phyloP scores from a whole-genome alignment of 2,113 vertebrate genomes.

The Montifringilla adamsi region DNA sequence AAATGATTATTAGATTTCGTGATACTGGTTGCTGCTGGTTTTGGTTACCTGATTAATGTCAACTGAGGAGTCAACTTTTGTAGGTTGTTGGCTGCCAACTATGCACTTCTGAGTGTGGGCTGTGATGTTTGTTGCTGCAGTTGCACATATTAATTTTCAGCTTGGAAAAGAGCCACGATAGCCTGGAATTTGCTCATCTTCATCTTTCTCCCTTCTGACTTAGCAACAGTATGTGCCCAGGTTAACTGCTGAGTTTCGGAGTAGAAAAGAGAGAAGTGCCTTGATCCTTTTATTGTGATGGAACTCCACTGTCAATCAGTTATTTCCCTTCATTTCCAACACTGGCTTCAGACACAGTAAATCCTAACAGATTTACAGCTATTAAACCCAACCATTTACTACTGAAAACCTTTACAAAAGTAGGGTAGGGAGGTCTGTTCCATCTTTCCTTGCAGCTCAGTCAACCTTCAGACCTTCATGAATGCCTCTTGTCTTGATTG shows the following conservation, averaged over 20 bases:
- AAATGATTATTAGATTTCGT: neutral
- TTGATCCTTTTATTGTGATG: neutral
- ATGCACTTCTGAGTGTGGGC: slow-evolving; percentile 31
- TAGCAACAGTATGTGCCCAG: neutral
- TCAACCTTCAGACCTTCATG: neutral
- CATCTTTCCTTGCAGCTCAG: neutral
- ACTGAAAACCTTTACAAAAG: neutral
- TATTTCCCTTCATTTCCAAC: neutral
- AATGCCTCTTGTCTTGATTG: neutral
- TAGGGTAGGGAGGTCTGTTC: neutral
- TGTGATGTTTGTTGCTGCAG: slow-evolving; percentile 35
- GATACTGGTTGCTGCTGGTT: slow-evolving; percentile 12
- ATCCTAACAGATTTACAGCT: neutral
- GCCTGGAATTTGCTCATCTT: slow-evolving; percentile 10
- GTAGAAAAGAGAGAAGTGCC: neutral
- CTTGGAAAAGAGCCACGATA: neutral
- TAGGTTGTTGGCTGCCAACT: slow-evolving; percentile 36
- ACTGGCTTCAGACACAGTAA: neutral
- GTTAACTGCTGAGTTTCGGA: neutral
- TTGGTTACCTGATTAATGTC: slow-evolving; percentile 52
- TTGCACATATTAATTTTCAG: slow-evolving; percentile 40
- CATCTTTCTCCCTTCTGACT: neutral
- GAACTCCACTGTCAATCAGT: neutral
- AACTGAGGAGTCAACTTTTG: slow-evolving; percentile 36
- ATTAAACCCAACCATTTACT: neutral